These are phyloP conservation scores for Halcyon badia DNA, from an alignment of 2,797 vertebrate species.

Conservation along the genomic window DNA sequence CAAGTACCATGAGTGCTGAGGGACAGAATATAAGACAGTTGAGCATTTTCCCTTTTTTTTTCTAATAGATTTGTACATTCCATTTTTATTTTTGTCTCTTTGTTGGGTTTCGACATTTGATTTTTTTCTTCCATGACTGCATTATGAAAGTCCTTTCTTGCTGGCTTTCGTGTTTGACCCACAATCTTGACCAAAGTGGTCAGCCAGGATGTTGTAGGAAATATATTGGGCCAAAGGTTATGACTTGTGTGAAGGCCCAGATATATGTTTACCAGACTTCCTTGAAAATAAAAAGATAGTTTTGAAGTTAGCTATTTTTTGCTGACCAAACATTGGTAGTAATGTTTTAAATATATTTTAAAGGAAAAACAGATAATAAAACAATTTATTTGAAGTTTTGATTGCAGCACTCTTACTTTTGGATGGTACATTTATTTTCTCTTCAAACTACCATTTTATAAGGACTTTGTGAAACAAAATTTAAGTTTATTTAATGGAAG, in stretches of 20 bases:
- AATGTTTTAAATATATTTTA: not conserved
- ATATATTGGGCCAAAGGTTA: not conserved
- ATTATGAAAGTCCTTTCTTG: not conserved
- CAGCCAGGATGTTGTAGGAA: not conserved
- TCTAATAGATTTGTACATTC: not conserved
- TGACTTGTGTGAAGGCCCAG: constrained; percentile 14
- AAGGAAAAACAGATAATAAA: not conserved
- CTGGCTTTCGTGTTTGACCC: not conserved
- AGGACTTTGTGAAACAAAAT: not conserved
- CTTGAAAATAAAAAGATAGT: constrained; percentile 27
- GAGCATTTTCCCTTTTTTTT: not conserved
- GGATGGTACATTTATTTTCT: not conserved
- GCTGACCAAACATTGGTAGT: not conserved
- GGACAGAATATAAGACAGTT: not conserved
- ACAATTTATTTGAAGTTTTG: not conserved
- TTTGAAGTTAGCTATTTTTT: constrained; percentile 31
- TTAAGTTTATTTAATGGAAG: not conserved
- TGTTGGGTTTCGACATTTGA: not conserved
- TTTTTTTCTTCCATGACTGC: not conserved
- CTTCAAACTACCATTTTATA: not conserved
- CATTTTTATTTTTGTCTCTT: not conserved
- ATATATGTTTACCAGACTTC: constrained; percentile 54
- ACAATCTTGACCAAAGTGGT: not conserved
- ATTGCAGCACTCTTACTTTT: not conserved
- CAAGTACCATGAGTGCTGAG: not conserved